A percentile compares a stretch with the other conserved stretches of the same genome.
These are phyloP conservation scores for Esperia sulphurella DNA, from an alignment of 2,888 invertebrate species.

Conservation along the genomic window DNA sequence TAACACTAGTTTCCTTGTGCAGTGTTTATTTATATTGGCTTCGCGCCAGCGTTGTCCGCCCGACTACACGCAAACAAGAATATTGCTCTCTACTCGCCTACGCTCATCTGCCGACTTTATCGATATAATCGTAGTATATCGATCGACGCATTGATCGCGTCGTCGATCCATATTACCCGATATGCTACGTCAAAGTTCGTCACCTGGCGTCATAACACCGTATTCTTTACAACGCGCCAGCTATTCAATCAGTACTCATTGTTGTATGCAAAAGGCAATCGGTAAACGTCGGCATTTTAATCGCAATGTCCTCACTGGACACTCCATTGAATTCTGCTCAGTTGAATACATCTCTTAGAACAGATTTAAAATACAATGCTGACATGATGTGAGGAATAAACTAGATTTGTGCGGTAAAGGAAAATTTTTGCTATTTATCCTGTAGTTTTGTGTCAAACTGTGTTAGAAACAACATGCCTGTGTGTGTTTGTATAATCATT, in stretches of 20 bases:
- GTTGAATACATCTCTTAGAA: not conserved
- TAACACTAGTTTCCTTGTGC: constrained; percentile 79
- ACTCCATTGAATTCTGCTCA: constrained; percentile 4
- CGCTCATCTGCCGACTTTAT: constrained; percentile 48
- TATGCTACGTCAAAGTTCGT: constrained; percentile 59
- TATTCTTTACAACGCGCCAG: constrained; percentile 37
- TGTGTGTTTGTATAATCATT: too few species aligned
- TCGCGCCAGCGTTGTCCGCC: constrained; percentile 68
- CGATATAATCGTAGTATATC: constrained; percentile 49
- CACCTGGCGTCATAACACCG: constrained; percentile 56
- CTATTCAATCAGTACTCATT: constrained; percentile 52
- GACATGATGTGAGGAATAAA: not conserved
- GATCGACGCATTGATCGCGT: constrained; percentile 59
- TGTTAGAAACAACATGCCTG: too few species aligned
- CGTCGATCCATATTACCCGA: constrained; percentile 23
- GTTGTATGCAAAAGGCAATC: constrained; percentile 52
- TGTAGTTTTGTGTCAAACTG: not conserved
- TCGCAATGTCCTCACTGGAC: constrained; percentile 14
- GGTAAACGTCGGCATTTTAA: constrained; percentile 25
- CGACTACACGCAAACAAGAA: constrained; percentile 64
- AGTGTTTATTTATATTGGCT: constrained; percentile 77
- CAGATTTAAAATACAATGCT: not conserved
- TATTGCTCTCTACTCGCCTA: constrained; percentile 53
- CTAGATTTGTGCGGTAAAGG: not conserved
- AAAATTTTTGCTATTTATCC: not conserved